These are phyloP conservation scores for Vimba vimba DNA, from an alignment of 2,113 vertebrate genomes.

Conservation along the genomic window DNA sequence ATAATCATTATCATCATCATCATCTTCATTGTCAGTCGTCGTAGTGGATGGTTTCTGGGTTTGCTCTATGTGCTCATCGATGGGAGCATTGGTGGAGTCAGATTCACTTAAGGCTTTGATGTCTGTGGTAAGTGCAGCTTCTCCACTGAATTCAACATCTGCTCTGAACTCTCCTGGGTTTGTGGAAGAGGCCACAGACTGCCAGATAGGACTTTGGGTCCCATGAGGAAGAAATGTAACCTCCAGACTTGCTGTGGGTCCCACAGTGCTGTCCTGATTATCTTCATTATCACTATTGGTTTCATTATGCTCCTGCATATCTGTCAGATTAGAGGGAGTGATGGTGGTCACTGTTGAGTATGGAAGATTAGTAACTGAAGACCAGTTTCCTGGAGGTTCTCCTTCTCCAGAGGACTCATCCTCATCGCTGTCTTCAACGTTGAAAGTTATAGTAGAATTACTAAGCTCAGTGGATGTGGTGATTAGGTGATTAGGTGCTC, in stretches of 20 bases:
- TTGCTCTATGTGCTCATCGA: background rate
- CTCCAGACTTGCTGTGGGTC: constrained; percentile 36
- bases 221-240: constrained; percentile 64
- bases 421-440: constrained; percentile 1
- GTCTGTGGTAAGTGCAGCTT: constrained; percentile 40
- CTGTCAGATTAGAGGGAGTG: constrained; percentile 24
- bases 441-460: constrained; percentile 14
- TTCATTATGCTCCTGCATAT: constrained; percentile 6
- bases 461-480: constrained; percentile 45
- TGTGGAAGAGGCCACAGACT: constrained; percentile 47
- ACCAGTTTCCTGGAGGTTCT: constrained; percentile 44
- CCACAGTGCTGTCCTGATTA: constrained; percentile 36
- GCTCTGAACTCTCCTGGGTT: constrained; percentile 64
- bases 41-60: background rate
- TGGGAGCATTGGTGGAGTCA: constrained; percentile 19
- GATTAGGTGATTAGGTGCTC: constrained; percentile 35
- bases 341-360: constrained; percentile 33
- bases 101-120: constrained; percentile 39
- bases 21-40: background rate
- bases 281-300: constrained; percentile 50
- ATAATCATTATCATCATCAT: constrained; percentile 27
- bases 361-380: constrained; percentile 26
- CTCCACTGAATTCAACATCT: constrained; percentile 66
- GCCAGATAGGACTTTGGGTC: constrained; percentile 57
- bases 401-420: constrained; percentile 36